phyloP scores from a whole-genome alignment of 2,797 vertebrate species.

The Platyrinchus mystaceus region DNA sequence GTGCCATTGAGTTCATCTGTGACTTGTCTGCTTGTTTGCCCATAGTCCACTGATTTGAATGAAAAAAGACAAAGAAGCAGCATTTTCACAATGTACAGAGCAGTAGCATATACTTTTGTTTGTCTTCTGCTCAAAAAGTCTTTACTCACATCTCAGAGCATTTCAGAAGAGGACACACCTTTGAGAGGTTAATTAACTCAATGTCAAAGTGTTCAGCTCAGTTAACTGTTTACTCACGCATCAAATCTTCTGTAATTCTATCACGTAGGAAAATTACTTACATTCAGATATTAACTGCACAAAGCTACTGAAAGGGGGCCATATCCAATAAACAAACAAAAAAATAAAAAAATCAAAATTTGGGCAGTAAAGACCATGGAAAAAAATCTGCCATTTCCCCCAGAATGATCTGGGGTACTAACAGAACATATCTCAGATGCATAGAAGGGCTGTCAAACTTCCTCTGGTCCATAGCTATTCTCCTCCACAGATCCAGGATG shows the following conservation, averaged over 20 bases:
- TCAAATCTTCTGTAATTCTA: background rate
- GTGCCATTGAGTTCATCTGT: background rate
- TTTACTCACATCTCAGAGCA: background rate
- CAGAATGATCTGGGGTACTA: background rate
- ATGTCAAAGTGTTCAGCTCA: background rate
- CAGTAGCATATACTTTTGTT: background rate
- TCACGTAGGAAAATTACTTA: background rate
- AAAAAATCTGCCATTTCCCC: background rate
- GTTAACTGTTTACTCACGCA: background rate
- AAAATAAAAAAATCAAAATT: no score
- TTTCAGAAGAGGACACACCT: background rate
- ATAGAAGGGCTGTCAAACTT: background rate
- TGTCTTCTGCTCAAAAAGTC: background rate
- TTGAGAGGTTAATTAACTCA: background rate
- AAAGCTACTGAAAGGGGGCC: background rate
- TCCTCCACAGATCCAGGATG: background rate
- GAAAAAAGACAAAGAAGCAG: background rate
- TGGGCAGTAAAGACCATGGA: background rate
- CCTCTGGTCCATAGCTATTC: background rate
- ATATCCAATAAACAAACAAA: background rate
- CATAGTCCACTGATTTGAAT: background rate
- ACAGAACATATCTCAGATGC: background rate
- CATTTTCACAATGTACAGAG: background rate
- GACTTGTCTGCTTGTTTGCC: background rate
- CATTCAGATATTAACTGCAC: background rate